These are phyloP conservation scores for Nephila pilipes DNA, from an alignment of 1,140 invertebrate species.

Conservation along the genomic window DNA sequence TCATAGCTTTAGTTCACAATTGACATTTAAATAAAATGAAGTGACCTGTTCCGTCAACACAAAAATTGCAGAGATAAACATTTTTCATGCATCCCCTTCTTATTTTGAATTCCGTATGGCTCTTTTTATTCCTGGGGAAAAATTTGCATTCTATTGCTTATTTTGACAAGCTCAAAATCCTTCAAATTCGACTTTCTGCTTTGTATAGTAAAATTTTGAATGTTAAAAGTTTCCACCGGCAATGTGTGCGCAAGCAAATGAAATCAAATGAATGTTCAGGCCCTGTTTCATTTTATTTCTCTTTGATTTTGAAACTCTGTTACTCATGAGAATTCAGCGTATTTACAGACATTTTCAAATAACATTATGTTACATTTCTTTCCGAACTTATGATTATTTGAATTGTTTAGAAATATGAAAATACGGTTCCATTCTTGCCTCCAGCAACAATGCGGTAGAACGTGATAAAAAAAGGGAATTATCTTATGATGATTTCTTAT, in stretches of 20 bases:
- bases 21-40: conserved; percentile 58
- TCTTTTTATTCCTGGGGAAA: not conserved
- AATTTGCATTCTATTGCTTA: conserved; percentile 71
- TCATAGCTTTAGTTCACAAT: conserved; percentile 3
- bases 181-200: conserved; percentile 18
- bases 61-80: conserved; percentile 66
- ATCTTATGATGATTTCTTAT: too few species aligned
- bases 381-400: not conserved
- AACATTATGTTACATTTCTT: not conserved
- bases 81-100: conserved; percentile 11
- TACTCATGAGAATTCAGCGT: not conserved
- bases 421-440: not conserved
- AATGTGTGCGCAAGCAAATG: not conserved
- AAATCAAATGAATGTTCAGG: conserved; percentile 4
- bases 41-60: conserved; percentile 24
- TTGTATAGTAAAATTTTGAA: conserved; percentile 35
- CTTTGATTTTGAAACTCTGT: not conserved
- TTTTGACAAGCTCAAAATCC: conserved; percentile 54
- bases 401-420: not conserved
- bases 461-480: too few species aligned
- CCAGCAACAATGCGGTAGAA: too few species aligned
- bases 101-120: conserved; percentile 56
- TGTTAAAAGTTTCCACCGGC: not conserved
- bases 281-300: not conserved
- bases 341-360: not conserved